Percentiles rank a stretch among this genome's conserved stretches.
phyloP scores from a whole-genome alignment of 2,113 vertebrate species.

The Hippoglossus stenolepis region DNA sequence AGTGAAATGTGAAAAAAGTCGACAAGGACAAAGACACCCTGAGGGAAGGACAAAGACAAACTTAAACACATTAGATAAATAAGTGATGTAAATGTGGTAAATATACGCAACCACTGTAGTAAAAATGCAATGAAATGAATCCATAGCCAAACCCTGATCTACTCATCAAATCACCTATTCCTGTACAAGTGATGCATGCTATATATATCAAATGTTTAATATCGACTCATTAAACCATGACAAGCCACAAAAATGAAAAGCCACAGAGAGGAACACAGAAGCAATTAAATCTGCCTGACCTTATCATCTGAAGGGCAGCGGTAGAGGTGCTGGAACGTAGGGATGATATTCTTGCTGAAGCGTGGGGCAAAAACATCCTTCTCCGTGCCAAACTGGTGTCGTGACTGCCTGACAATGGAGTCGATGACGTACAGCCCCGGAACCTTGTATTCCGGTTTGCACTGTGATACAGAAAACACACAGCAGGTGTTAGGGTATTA shows the following conservation, averaged over 20 bases:
- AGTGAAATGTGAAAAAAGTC: not conserved
- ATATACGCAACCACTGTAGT: not conserved
- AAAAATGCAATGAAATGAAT: slow-evolving; percentile 1
- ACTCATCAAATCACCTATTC: not conserved
- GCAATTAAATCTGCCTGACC: slow-evolving; percentile 76
- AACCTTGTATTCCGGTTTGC: slow-evolving; percentile 99
- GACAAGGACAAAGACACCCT: not conserved
- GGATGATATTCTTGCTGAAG: slow-evolving; percentile 99
- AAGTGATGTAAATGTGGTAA: not conserved
- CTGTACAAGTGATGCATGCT: not conserved
- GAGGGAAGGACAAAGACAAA: not conserved
- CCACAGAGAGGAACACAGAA: slow-evolving; percentile 11
- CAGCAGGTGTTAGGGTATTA: not conserved
- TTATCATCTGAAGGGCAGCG: slow-evolving; percentile 98
- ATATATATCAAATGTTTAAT: not conserved
- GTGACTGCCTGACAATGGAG: slow-evolving; percentile 97
- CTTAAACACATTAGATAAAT: too few species aligned
- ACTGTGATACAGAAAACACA: slow-evolving; percentile 78
- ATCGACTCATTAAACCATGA: not conserved
- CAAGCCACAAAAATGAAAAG: not conserved
- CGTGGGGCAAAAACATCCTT: slow-evolving; percentile 98
- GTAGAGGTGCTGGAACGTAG: slow-evolving; percentile 98
- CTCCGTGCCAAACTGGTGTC: slow-evolving; percentile 98
- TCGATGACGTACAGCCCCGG: slow-evolving; percentile 98
- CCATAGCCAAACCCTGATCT: not conserved